Conservation (phyloP, 23 tunicate species). For the Styela plicata region DNA sequence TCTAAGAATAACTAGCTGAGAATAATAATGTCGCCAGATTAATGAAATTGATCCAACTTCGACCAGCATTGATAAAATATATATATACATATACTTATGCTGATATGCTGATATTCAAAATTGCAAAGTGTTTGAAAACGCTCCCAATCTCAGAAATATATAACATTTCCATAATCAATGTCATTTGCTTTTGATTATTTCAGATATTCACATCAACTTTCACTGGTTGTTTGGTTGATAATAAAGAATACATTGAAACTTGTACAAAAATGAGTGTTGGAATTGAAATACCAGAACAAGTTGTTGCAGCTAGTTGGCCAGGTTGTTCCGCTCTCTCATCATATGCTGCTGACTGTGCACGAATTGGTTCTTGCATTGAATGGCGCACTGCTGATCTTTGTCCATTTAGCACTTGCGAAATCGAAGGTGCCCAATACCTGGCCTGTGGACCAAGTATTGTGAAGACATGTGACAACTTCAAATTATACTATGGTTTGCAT, state of each 20-base stretch:
- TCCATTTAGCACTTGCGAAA: conserved; percentile 54
- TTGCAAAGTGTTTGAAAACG: no score
- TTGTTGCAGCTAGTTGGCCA: conserved; percentile 73
- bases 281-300: conserved; percentile 32
- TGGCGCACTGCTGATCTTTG: conserved; percentile 86
- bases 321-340: conserved; percentile 90
- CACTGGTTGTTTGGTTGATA: conserved; percentile 44
- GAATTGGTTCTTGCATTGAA: conserved; percentile 59
- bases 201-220: conserved; percentile 30
- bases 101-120: no score
- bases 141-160: no score
- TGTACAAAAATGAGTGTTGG: conserved; percentile 76
- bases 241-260: conserved; percentile 65
- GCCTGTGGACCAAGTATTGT: conserved; percentile 79
- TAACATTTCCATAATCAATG: no score
- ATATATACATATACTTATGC: no score
- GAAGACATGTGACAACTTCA: conserved; percentile 93
- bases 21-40: no score
- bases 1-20: no score
- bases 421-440: conserved; percentile 36
- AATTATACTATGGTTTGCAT: conserved; percentile 50
- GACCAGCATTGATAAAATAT: no score
- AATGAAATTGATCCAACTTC: no score
- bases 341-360: conserved; percentile 65
- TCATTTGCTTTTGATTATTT: no score